A percentile compares a stretch with the other conserved stretches of the same genome.
Conservation (phyloP, 2,888 invertebrate genomes). For the Mythimna pallens region DNA sequence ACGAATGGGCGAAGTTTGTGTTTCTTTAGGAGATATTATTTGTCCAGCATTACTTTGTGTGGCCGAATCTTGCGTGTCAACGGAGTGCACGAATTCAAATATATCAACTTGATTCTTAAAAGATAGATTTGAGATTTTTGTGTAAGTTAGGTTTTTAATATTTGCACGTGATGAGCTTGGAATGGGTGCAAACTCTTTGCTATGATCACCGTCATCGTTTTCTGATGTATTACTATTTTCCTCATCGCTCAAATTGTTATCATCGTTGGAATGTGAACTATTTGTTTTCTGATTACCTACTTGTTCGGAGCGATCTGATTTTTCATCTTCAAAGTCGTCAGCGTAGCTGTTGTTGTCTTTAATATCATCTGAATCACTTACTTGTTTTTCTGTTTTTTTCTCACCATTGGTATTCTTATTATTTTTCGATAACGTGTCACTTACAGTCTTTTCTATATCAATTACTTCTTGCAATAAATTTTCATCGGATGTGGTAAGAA, state of each 20-base stretch:
- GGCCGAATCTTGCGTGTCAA: slow-evolving; percentile 84
- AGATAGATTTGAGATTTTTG: slow-evolving; percentile 79
- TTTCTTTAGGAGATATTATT: slow-evolving; percentile 84
- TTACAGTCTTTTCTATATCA: slow-evolving; percentile 82
- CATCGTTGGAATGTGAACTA: slow-evolving; percentile 46
- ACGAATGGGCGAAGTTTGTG: slow-evolving; percentile 84
- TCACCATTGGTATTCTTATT: slow-evolving; percentile 58
- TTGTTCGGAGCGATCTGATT: slow-evolving; percentile 72
- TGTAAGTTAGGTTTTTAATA: slow-evolving; percentile 72
- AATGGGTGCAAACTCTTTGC: slow-evolving; percentile 30
- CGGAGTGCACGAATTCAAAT: slow-evolving; percentile 84
- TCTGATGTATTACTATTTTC: slow-evolving; percentile 48
- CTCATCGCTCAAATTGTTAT: slow-evolving; percentile 47
- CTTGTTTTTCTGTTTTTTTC: slow-evolving; percentile 54
- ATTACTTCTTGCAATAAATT: slow-evolving; percentile 86
- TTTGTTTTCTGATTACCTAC: slow-evolving; percentile 48
- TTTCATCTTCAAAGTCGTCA: slow-evolving; percentile 88
- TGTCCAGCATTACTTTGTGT: slow-evolving; percentile 81
- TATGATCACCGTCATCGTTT: slow-evolving; percentile 26
- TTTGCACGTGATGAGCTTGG: slow-evolving; percentile 58
- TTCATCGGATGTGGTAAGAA: slow-evolving; percentile 86
- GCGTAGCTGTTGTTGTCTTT: slow-evolving; percentile 80
- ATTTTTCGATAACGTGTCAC: slow-evolving; percentile 77
- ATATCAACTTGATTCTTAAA: slow-evolving; percentile 85
- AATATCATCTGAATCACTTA: slow-evolving; percentile 63